Conservation (phyloP, 2,888 invertebrate species). For the Eupeodes latifasciatus region DNA sequence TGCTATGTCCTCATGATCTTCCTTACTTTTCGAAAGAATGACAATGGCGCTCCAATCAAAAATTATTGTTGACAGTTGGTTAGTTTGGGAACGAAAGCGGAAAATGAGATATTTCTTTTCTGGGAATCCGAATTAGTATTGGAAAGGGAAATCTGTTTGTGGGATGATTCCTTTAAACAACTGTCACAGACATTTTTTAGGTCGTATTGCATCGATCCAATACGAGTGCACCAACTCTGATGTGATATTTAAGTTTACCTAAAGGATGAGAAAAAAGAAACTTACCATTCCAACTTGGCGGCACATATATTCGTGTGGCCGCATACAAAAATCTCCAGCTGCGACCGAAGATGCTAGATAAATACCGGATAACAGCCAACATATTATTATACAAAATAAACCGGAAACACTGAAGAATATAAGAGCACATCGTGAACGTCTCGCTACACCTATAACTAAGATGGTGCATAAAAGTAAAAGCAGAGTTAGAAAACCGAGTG, state of each 20-base stretch:
- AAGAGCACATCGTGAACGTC: slow-evolving; percentile 91
- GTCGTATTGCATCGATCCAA: neutral
- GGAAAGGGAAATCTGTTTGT: neutral
- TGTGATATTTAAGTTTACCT: neutral
- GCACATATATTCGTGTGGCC: slow-evolving; percentile 88
- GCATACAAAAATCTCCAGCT: slow-evolving; percentile 93
- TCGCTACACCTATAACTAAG: slow-evolving; percentile 84
- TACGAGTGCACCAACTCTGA: neutral
- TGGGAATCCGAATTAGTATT: slow-evolving; percentile 22
- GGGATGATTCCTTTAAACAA: slow-evolving; percentile 28
- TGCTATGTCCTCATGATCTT: slow-evolving; percentile 8
- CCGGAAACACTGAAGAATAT: slow-evolving; percentile 95
- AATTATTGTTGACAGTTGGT: slow-evolving; percentile 70
- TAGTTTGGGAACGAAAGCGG: slow-evolving; percentile 25
- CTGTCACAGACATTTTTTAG: slow-evolving; percentile 21
- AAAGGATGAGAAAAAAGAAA: slow-evolving; percentile 27
- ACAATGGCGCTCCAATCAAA: slow-evolving; percentile 65
- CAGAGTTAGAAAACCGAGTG: slow-evolving; percentile 83
- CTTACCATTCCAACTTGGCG: slow-evolving; percentile 84
- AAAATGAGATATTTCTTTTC: slow-evolving; percentile 36
- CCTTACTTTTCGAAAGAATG: slow-evolving; percentile 29
- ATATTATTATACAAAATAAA: slow-evolving; percentile 85
- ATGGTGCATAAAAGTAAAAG: slow-evolving; percentile 83
- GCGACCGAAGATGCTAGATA: slow-evolving; percentile 94
- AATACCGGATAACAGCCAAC: slow-evolving; percentile 94